These are phyloP conservation scores for Callipepla squamata DNA, from an alignment of 2,113 vertebrate genomes.

Conservation along the genomic window DNA sequence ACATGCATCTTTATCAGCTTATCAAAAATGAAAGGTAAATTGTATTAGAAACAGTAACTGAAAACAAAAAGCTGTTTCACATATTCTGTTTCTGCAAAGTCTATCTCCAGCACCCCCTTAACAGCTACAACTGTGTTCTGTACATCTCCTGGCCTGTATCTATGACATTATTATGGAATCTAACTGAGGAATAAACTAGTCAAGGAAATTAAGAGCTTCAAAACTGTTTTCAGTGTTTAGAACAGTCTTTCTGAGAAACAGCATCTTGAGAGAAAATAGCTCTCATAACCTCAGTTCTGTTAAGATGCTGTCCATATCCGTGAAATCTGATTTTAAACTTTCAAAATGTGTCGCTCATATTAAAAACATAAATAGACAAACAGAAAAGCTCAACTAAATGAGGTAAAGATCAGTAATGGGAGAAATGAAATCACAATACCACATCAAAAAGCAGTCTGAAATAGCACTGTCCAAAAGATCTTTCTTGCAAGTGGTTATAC, in stretches of 20 bases:
- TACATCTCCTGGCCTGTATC: neutral
- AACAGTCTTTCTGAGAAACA: neutral
- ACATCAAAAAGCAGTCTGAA: neutral
- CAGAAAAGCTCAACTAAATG: neutral
- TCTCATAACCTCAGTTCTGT: slow-evolving; percentile 10
- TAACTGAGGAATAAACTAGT: neutral
- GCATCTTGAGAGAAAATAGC: neutral
- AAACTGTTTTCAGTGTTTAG: neutral
- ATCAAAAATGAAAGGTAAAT: neutral
- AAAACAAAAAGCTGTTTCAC: neutral
- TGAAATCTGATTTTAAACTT: slow-evolving; percentile 34
- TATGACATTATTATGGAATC: neutral
- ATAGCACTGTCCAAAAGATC: neutral
- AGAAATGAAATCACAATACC: neutral
- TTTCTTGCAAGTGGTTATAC: neutral
- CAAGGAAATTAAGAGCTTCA: slow-evolving; percentile 16
- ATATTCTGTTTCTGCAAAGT: neutral
- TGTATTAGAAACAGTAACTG: neutral
- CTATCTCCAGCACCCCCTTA: neutral
- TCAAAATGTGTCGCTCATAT: neutral
- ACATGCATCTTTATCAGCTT: neutral
- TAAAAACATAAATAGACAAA: neutral
- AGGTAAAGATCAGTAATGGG: slow-evolving; percentile 6
- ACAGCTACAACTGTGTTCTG: neutral
- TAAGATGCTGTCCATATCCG: neutral